Conservation (phyloP, 2,797 vertebrate genomes). For the Tenualosa thibaudeaui region DNA sequence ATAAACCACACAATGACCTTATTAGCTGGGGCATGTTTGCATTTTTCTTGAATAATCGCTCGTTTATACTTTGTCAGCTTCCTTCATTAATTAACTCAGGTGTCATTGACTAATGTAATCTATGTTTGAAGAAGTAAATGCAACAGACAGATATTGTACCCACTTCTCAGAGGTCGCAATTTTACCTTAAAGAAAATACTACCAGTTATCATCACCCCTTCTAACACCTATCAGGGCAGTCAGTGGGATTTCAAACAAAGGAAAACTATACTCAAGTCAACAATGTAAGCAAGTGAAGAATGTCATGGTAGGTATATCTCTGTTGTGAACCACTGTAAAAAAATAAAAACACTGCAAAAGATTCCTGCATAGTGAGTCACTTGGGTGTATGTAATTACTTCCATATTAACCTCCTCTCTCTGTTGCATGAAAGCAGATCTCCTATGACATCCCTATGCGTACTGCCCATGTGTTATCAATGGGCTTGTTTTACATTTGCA, state of each 20-base stretch:
- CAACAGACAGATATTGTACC: slow-evolving; percentile 7
- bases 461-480: slow-evolving; percentile 63
- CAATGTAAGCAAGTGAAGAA: not conserved
- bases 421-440: slow-evolving; percentile 65
- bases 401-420: slow-evolving; percentile 62
- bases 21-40: slow-evolving; percentile 38
- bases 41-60: slow-evolving; percentile 42
- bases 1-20: slow-evolving; percentile 45
- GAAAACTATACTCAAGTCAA: not conserved
- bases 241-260: not conserved
- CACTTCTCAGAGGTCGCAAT: not conserved
- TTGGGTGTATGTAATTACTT: slow-evolving; percentile 76
- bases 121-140: slow-evolving; percentile 26
- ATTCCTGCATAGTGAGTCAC: slow-evolving; percentile 71
- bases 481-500: slow-evolving; percentile 70
- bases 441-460: slow-evolving; percentile 57
- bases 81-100: slow-evolving; percentile 46
- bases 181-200: slow-evolving; percentile 5
- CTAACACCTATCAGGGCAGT: not conserved
- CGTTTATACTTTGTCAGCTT: slow-evolving; percentile 46
- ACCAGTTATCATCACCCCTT: not conserved
- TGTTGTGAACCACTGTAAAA: slow-evolving; percentile 50
- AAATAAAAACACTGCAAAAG: slow-evolving; percentile 65
- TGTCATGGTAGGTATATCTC: slow-evolving; percentile 36
- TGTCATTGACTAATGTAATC: slow-evolving; percentile 44